Conservation (phyloP, 2,113 vertebrate genomes). For the Sarotherodon lohbergeri region DNA sequence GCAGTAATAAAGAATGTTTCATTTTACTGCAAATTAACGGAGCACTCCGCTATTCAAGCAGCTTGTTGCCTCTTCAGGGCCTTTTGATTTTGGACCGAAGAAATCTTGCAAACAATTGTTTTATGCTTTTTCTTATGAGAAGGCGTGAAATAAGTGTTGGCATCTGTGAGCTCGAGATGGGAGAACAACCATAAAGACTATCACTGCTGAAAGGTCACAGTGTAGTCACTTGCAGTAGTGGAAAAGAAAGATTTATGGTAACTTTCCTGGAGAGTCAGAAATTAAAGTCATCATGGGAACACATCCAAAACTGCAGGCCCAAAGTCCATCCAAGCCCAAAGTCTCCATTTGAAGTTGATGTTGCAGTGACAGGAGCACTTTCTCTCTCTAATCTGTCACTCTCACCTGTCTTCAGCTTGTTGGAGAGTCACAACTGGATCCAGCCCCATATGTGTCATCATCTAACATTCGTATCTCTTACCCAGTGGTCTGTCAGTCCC, state of each 20-base stretch:
- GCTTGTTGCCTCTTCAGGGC: neutral
- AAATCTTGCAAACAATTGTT: neutral
- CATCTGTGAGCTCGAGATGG: neutral
- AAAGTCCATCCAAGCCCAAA: neutral
- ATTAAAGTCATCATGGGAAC: neutral
- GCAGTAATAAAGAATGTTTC: conserved; percentile 19
- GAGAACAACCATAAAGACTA: neutral
- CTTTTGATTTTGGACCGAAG: neutral
- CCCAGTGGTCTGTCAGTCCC: neutral
- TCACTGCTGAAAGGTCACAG: neutral
- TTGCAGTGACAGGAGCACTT: neutral
- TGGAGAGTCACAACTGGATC: neutral
- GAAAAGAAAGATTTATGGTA: neutral
- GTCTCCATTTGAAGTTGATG: neutral
- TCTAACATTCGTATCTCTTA: neutral
- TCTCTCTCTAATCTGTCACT: neutral
- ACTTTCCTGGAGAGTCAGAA: neutral
- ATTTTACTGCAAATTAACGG: conserved; percentile 14
- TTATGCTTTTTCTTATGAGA: neutral
- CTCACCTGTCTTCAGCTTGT: neutral
- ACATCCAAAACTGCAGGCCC: neutral
- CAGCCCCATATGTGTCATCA: neutral
- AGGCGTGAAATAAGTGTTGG: neutral
- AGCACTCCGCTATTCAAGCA: neutral
- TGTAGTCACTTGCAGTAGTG: neutral